phyloP scores from a whole-genome alignment of 2,797 vertebrate genomes.

The Lithobates pipiens region DNA sequence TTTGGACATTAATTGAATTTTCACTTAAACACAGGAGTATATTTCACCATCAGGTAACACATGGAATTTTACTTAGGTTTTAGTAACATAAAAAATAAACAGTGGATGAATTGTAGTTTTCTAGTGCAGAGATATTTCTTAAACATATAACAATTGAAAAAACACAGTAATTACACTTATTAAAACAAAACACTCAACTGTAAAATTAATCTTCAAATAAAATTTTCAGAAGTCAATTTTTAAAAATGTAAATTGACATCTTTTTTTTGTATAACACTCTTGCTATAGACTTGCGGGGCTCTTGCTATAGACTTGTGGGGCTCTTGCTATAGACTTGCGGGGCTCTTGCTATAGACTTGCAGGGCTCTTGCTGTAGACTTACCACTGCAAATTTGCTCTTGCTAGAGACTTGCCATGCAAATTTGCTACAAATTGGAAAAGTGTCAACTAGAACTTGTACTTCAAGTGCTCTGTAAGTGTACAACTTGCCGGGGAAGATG shows the following conservation, averaged over 20 bases:
- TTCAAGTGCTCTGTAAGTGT: too few relatives aligned
- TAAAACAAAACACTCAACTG: background rate
- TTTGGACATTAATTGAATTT: slow-evolving; percentile 42
- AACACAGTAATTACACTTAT: background rate
- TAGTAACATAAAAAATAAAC: slow-evolving; percentile 8
- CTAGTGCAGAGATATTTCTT: background rate
- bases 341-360: too few relatives aligned
- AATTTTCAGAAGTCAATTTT: background rate
- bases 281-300: too few relatives aligned
- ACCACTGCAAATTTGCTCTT: too few relatives aligned
- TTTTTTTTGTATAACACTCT: too few relatives aligned
- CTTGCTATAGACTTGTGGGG: too few relatives aligned
- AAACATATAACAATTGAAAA: background rate
- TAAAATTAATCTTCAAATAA: background rate
- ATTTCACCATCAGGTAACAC: slow-evolving; percentile 17
- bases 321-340: too few relatives aligned
- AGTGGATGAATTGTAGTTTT: background rate
- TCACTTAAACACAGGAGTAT: slow-evolving; percentile 10
- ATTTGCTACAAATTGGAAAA: too few relatives aligned
- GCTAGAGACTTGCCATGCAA: too few relatives aligned
- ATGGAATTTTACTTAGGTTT: slow-evolving; percentile 49
- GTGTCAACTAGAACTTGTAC: too few relatives aligned
- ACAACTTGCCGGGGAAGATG: too few relatives aligned
- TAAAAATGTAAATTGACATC: background rate
- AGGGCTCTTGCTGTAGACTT: too few relatives aligned